A percentile compares a stretch with the other conserved stretches of the same genome.
These are phyloP conservation scores for Sylvietta virens DNA, from an alignment of 2,113 vertebrate species.

Conservation along the genomic window DNA sequence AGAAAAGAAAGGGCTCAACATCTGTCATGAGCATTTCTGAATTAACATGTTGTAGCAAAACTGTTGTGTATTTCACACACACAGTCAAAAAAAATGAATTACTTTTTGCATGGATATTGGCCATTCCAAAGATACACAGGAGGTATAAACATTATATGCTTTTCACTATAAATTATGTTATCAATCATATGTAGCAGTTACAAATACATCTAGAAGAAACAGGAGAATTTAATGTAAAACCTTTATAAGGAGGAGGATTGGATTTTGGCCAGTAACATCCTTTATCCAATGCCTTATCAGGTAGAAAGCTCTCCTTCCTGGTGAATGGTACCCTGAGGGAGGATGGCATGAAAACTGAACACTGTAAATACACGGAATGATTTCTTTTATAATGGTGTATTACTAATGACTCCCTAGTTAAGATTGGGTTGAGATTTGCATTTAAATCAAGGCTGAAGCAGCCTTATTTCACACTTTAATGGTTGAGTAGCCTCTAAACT, in stretches of 20 bases:
- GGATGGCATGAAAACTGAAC: not conserved
- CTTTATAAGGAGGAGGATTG: not conserved
- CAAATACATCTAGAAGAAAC: not conserved
- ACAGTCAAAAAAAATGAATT: not conserved
- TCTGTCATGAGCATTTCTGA: not conserved
- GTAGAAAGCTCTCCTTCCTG: not conserved
- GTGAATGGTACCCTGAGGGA: not conserved
- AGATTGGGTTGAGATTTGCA: not conserved
- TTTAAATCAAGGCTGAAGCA: constrained; percentile 43
- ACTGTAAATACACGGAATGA: not conserved
- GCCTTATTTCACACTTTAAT: constrained; percentile 23
- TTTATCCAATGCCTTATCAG: not conserved
- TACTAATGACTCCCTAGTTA: constrained; percentile 2
- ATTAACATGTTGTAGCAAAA: not conserved
- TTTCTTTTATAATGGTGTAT: not conserved
- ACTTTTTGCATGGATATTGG: not conserved
- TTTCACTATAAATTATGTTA: not conserved
- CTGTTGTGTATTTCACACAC: not conserved
- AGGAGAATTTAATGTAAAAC: not conserved
- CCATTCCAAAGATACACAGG: not conserved
- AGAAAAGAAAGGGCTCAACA: not conserved
- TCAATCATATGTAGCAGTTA: not conserved
- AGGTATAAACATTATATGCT: not conserved
- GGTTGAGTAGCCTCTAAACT: constrained; percentile 6
- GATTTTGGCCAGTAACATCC: not conserved